Conservation (phyloP, 2,797 vertebrate species). For the Sternarchorhynchus goeldii region DNA sequence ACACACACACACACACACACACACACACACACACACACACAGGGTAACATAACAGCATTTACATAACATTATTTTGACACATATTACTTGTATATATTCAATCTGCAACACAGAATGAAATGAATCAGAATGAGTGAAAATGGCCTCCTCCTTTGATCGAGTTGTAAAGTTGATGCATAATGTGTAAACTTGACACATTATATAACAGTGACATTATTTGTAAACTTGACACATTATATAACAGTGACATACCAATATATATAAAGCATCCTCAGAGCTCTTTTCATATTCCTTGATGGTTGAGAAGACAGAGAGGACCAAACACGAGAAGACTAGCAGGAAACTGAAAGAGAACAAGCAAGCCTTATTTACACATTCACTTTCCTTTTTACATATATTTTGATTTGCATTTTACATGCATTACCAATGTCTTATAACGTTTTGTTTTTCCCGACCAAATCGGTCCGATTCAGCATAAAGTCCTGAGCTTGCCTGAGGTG, state of each 20-base stretch:
- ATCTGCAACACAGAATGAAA: too few species aligned
- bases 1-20: slow-evolving; percentile 17
- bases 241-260: slow-evolving; percentile 84
- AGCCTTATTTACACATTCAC: neutral
- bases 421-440: neutral
- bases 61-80: neutral
- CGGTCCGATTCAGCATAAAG: slow-evolving; percentile 43
- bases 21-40: neutral
- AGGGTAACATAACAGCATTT: neutral
- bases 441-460: slow-evolving; percentile 24
- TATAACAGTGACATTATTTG: neutral
- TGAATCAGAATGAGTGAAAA: too few species aligned
- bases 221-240: neutral
- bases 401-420: too few species aligned
- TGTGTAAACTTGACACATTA: too few species aligned
- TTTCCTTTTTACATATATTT: neutral
- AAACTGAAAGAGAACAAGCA: slow-evolving; percentile 76
- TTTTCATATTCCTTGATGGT: slow-evolving; percentile 97
- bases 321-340: slow-evolving; percentile 94
- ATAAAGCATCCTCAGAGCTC: slow-evolving; percentile 94
- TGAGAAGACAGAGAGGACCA: slow-evolving; percentile 96
- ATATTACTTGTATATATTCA: neutral
- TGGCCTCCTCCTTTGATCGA: too few species aligned
- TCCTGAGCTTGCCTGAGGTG: slow-evolving; percentile 46
- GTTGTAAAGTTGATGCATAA: too few species aligned